A percentile compares a stretch with the other conserved stretches of the same genome.
Evolutionary conservation across 2,113 vertebrate species (phyloP).

Genomic region (Cyprinus carpio): DNA sequence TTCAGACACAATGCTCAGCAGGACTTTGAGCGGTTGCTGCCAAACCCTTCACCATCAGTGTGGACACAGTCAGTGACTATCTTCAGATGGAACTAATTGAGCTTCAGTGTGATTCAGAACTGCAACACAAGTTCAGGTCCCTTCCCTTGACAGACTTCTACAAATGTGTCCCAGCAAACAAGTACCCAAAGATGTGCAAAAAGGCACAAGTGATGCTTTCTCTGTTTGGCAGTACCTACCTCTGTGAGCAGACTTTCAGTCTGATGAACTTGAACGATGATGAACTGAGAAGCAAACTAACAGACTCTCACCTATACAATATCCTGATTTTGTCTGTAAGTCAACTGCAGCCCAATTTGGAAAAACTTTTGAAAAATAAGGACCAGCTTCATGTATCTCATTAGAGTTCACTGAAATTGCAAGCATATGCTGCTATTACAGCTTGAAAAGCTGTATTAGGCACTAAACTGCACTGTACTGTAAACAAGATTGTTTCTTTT

Average conservation of each 20-base stretch:
- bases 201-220: not conserved
- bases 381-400: not conserved
- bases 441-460: not conserved
- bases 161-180: not conserved
- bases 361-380: not conserved
- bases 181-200: not conserved
- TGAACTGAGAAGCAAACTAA: not conserved
- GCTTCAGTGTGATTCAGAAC: slow-evolving; percentile 8
- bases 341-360: slow-evolving; percentile 3
- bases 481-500: not conserved
- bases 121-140: not conserved
- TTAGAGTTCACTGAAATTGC: not conserved
- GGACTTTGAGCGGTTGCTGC: not conserved
- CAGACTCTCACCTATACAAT: not conserved
- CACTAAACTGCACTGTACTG: not conserved
- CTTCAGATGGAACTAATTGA: not conserved
- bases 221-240: not conserved
- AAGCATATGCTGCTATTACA: not conserved
- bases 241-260: slow-evolving; percentile 12
- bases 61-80: not conserved
- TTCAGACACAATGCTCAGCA: not conserved
- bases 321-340: not conserved
- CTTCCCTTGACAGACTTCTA: not conserved
- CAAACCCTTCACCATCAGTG: not conserved
- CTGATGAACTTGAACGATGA: not conserved